phyloP scores from a whole-genome alignment of 1,140 invertebrate genomes.

The Ceratina calcarata region DNA sequence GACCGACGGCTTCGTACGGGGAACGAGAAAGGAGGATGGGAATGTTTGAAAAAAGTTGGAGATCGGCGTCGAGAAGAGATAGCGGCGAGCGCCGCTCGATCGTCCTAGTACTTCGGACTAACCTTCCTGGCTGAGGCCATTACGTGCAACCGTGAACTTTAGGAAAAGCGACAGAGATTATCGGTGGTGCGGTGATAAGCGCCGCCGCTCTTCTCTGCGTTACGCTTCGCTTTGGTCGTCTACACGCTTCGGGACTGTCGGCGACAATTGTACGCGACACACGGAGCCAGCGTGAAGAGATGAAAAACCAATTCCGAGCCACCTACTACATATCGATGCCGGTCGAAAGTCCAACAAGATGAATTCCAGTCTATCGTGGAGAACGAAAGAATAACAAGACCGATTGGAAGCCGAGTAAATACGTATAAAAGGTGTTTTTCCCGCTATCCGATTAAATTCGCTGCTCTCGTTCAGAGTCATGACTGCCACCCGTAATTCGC shows the following conservation, averaged over 20 bases:
- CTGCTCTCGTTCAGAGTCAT: too few species aligned
- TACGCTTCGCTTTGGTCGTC: slow-evolving; percentile 5
- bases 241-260: not conserved
- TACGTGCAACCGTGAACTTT: slow-evolving; percentile 62
- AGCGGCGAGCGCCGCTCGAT: slow-evolving; percentile 8
- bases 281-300: too few species aligned
- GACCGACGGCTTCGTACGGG: too few species aligned
- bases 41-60: not conserved
- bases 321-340: slow-evolving; percentile 38
- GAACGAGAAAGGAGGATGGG: slow-evolving; percentile 2
- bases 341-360: slow-evolving; percentile 37
- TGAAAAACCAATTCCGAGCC: slow-evolving; percentile 20
- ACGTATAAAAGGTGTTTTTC: slow-evolving; percentile 16
- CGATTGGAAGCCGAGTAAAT: slow-evolving; percentile 11
- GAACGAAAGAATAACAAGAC: slow-evolving; percentile 41
- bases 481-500: too few species aligned
- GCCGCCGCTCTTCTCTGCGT: not conserved
- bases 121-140: slow-evolving; percentile 44
- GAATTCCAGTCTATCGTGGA: slow-evolving; percentile 21
- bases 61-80: slow-evolving; percentile 11
- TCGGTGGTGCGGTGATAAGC: slow-evolving; percentile 51
- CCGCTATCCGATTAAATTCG: not conserved
- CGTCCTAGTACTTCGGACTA: slow-evolving; percentile 56
- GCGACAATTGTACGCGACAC: slow-evolving; percentile 13
- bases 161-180: slow-evolving; percentile 57